Percentiles rank a stretch among this genome's conserved stretches.
These are phyloP conservation scores for Ophion ventricosus DNA, from an alignment of 2,888 invertebrate genomes.

Conservation along the genomic window DNA sequence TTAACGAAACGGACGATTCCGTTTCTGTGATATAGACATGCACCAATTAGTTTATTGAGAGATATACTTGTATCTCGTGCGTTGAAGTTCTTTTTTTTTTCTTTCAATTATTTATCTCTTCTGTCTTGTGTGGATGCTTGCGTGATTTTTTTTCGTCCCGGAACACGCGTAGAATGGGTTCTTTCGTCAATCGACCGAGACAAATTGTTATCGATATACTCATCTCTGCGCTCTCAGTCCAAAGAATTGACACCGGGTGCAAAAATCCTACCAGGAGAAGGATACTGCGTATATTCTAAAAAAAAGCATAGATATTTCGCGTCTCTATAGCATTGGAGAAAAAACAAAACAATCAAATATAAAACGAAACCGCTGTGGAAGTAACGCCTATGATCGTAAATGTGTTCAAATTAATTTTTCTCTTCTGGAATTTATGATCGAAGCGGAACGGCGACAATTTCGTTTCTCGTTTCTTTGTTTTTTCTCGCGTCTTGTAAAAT, in stretches of 20 bases:
- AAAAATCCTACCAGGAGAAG: not conserved
- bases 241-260: not conserved
- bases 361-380: not conserved
- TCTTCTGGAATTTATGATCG: not conserved
- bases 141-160: not conserved
- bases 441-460: not conserved
- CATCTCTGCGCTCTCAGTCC: not conserved
- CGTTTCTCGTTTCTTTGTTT: conserved; percentile 13
- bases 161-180: not conserved
- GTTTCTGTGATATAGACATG: conserved; percentile 82
- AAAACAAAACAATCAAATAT: not conserved
- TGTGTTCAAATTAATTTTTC: not conserved
- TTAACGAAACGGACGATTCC: conserved; percentile 78
- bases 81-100: conserved; percentile 37
- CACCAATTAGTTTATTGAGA: conserved; percentile 54
- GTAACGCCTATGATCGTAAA: not conserved
- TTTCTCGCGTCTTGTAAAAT: conserved; percentile 32
- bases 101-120: conserved; percentile 56
- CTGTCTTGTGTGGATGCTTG: conserved; percentile 15
- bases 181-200: not conserved
- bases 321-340: not conserved
- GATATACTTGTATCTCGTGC: conserved; percentile 18
- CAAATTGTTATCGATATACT: not conserved
- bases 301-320: not conserved
- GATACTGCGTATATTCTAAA: not conserved